Conservation (phyloP, 2,888 invertebrate genomes). For the Caenorhabditis auriculariae region DNA sequence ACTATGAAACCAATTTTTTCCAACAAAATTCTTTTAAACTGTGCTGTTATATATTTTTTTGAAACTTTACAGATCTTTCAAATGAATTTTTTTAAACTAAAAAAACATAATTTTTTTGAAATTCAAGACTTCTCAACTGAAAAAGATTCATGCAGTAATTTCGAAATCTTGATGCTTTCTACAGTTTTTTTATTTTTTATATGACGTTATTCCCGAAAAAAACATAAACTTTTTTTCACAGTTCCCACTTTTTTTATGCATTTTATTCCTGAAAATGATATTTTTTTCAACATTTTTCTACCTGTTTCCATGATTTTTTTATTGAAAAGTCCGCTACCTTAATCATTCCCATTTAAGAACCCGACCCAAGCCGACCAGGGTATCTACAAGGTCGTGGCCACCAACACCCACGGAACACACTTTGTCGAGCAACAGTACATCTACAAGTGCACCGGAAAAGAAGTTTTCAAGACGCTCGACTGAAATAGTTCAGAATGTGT, state of each 20-base stretch:
- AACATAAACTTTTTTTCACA: too few relatives aligned
- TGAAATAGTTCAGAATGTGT: too few relatives aligned
- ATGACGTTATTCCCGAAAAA: neutral
- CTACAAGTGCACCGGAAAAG: conserved; percentile 53
- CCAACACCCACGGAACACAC: conserved; percentile 53
- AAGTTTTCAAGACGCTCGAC: conserved; percentile 59
- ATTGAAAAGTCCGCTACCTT: neutral
- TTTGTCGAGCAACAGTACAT: conserved; percentile 60
- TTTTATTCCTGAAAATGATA: neutral
- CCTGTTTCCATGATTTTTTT: neutral
- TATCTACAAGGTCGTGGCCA: conserved; percentile 61
- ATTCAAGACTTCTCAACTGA: too few relatives aligned
- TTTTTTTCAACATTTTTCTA: neutral
- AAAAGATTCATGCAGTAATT: too few relatives aligned
- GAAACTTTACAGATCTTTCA: too few relatives aligned
- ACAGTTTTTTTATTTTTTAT: neutral
- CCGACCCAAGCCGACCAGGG: conserved; percentile 62
- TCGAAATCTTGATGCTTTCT: too few relatives aligned
- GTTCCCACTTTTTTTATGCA: too few relatives aligned
- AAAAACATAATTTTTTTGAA: too few relatives aligned
- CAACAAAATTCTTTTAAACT: too few relatives aligned
- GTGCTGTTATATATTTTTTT: too few relatives aligned
- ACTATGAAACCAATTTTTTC: too few relatives aligned
- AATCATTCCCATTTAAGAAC: conserved; percentile 42
- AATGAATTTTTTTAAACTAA: too few relatives aligned